phyloP scores from a whole-genome alignment of 2,113 vertebrate species.

The Archilochus colubris region DNA sequence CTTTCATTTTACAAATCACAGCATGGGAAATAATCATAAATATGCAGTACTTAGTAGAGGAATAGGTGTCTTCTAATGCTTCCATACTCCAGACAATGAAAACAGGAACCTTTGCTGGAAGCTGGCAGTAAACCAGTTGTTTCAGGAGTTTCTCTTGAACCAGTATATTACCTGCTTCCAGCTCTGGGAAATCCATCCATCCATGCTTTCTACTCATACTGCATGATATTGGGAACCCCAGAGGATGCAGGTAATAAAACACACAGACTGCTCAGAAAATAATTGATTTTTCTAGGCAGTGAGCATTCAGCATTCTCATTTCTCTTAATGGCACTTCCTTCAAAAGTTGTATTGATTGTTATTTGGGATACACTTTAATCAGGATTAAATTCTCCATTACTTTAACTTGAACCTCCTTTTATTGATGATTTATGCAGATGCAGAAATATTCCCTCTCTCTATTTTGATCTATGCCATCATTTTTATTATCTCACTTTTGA shows the following conservation, averaged over 20 bases:
- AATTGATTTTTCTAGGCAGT: neutral
- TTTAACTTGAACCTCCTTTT: constrained; percentile 2
- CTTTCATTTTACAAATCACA: neutral
- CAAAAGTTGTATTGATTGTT: neutral
- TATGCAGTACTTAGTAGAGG: neutral
- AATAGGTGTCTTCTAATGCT: neutral
- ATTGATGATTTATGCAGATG: neutral
- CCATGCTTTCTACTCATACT: neutral
- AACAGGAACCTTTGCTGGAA: neutral
- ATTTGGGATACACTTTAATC: neutral
- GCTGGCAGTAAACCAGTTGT: neutral
- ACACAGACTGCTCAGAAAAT: neutral
- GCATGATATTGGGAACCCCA: neutral
- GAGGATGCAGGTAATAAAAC: neutral
- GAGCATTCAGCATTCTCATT: neutral
- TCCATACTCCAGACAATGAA: neutral
- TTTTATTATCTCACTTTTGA: neutral
- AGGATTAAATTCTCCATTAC: constrained; percentile 49
- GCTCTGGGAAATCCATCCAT: neutral
- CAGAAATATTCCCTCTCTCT: neutral
- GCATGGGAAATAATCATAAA: neutral
- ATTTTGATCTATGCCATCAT: neutral
- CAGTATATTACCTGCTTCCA: neutral
- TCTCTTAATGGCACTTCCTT: neutral
- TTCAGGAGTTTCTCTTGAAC: neutral